Percentiles rank a stretch among this genome's conserved stretches.
phyloP scores from a whole-genome alignment of 2,797 vertebrate genomes.

The Ctenopoma multispine region DNA sequence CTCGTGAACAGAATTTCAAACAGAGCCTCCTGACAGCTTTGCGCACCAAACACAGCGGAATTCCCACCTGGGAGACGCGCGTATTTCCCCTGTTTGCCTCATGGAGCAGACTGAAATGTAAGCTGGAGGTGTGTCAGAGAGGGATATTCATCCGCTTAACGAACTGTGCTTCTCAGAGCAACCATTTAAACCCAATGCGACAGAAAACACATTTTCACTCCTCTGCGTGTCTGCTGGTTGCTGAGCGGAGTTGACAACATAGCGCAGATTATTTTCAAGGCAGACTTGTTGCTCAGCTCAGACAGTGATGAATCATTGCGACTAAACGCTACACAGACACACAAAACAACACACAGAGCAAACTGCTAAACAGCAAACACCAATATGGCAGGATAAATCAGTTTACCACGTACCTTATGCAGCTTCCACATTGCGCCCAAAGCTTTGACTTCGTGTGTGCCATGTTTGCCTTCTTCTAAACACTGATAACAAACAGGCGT shows the following conservation, averaged over 20 bases:
- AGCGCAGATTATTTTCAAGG: conserved; percentile 12
- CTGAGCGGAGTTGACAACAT: conserved; percentile 24
- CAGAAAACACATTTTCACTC: conserved; percentile 14
- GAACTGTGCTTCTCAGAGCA: neutral
- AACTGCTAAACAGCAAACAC: neutral
- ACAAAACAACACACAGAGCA: neutral
- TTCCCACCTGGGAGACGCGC: conserved; percentile 15
- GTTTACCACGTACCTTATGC: conserved; percentile 91
- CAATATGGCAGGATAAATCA: neutral
- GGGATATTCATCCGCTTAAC: neutral
- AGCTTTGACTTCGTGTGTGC: conserved; percentile 96
- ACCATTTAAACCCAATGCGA: conserved; percentile 31
- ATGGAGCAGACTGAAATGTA: conserved; percentile 2
- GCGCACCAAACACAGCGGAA: conserved; percentile 29
- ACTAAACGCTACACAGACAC: neutral
- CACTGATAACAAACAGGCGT: conserved; percentile 98
- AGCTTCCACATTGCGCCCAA: conserved; percentile 99
- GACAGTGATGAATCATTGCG: conserved; percentile 22
- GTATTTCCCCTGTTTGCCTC: neutral
- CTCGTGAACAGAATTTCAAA: conserved; percentile 72
- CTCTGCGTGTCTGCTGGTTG: neutral
- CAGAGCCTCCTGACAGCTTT: conserved; percentile 30
- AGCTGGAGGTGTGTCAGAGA: conserved; percentile 3
- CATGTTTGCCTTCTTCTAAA: conserved; percentile 95
- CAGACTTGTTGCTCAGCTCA: conserved; percentile 68